Evolutionary conservation across 2,113 vertebrate species (phyloP), one percentile per base, ranked within the genome.

Genomic region (Halichoerus grypus): DNA sequence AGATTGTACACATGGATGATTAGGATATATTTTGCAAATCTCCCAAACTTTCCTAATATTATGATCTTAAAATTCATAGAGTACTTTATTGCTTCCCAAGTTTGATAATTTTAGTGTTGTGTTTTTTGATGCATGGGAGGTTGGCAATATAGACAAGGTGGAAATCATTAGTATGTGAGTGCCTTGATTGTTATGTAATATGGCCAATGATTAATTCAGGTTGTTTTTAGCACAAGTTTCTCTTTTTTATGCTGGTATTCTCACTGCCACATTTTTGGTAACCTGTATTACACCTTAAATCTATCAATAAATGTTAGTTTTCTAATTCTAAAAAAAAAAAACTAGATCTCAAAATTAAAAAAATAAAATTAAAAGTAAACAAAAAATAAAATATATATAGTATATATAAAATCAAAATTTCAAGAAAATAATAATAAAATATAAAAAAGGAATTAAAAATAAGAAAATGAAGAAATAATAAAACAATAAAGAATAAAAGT

Each of bases 241-340:
- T 98, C 98, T 98, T 98, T 99, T 98, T 98, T 98, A 98, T 99
- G 99, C 99, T 99, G 98, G 99, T 99, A 99, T 98, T 99, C 95
- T 98, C 99, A 99, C 99, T 99, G 99, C 99, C 99, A 99, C 99
- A 98, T 99, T 99, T 98, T 98, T 99, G 99, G 98, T 99, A 99
- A 99, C 99, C 98, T 99, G 98, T 99, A 99, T 99, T 98, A 99
- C 98, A 99, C 99, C 99, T 99, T 98, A 99, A 99, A 99, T 99
- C 99, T 99, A 99, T 99, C 99, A 99, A 99, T 99, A 99, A 99
- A 99, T 99, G 98, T 99, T 99, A 99, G 99, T 99, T 99, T 99
- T 99, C 98, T 99, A 99, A 99, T 99, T 99, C 99, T 99, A 99
- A 42, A 36, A 49, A 49, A 51, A 63, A 31, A 11, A 63, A 31